phyloP scores from a whole-genome alignment of 2,888 invertebrate species.

The Eupithecia tripunctaria region DNA sequence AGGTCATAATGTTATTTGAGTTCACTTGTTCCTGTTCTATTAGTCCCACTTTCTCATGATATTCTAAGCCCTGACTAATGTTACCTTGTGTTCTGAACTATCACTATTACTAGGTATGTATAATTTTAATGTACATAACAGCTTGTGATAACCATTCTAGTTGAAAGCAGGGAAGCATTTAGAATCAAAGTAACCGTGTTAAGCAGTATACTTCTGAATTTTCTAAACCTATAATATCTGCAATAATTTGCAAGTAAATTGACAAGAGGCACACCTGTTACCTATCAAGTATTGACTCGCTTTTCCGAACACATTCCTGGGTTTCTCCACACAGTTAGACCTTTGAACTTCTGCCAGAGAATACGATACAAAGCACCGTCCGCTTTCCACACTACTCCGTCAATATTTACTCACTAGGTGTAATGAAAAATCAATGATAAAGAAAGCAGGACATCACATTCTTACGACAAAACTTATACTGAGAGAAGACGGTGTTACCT shows the following conservation, averaged over 20 bases:
- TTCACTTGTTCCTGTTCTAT: not conserved
- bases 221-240: not conserved
- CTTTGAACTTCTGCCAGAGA: conserved; percentile 24
- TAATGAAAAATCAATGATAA: conserved; percentile 73
- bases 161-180: not conserved
- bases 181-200: not conserved
- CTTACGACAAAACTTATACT: conserved; percentile 36
- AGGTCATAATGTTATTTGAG: not conserved
- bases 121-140: not conserved
- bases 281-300: conserved; percentile 11
- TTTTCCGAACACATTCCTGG: conserved; percentile 17
- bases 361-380: conserved; percentile 17
- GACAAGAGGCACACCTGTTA: conserved; percentile 40
- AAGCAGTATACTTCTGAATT: not conserved
- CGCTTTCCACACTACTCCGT: conserved; percentile 27
- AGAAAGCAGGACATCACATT: conserved; percentile 32
- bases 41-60: not conserved
- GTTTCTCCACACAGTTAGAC: conserved; percentile 11
- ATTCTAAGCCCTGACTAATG: not conserved
- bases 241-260: not conserved
- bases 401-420: conserved; percentile 63
- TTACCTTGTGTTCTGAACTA: not conserved
- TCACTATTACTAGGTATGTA: not conserved
- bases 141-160: not conserved
- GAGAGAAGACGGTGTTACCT: conserved; percentile 38